Evolutionary conservation across 2,797 vertebrate species (phyloP).

Genomic region (Gobio occitaniae): DNA sequence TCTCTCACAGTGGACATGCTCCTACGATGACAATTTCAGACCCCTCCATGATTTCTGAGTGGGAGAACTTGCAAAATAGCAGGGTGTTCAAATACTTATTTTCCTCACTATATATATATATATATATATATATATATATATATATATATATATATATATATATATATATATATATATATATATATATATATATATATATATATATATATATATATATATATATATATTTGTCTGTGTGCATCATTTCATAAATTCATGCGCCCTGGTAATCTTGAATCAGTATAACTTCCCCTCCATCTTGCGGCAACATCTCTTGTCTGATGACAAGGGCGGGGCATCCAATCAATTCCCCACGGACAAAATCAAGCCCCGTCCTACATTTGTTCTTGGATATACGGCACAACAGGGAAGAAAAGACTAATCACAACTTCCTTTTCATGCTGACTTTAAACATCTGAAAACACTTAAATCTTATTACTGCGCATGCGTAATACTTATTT

Average conservation of each 20-base stretch:
- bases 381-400: neutral
- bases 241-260: neutral
- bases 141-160: neutral
- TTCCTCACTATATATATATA: too few species aligned
- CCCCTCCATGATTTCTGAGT: too few species aligned
- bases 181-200: too few species aligned
- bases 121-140: neutral
- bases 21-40: too few species aligned
- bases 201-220: too few species aligned
- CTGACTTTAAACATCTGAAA: neutral
- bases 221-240: neutral
- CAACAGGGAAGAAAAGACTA: too few species aligned
- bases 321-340: too few species aligned
- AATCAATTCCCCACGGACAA: too few species aligned
- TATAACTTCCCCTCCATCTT: neutral
- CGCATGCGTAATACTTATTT: neutral
- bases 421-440: neutral
- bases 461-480: neutral
- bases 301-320: too few species aligned
- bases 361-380: neutral
- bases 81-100: too few species aligned
- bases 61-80: too few species aligned
- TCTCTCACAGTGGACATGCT: too few species aligned
- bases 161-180: neutral
- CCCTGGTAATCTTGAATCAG: neutral